Evolutionary conservation across 1,140 invertebrate genomes (phyloP).

Genomic region (Euura lappo): DNA sequence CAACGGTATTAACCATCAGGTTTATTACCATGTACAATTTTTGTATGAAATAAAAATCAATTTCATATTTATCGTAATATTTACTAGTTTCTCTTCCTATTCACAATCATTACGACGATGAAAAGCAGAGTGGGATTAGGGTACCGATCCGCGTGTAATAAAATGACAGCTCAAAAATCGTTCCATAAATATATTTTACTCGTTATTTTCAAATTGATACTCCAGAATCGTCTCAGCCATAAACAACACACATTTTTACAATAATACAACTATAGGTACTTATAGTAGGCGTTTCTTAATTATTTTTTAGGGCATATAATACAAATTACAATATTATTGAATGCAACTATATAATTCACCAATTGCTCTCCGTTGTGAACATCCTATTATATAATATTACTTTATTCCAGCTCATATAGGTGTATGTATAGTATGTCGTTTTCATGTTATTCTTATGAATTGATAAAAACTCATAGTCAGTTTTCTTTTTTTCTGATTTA

Average conservation of each 20-base stretch:
- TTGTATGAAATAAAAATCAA: slow-evolving; percentile 7
- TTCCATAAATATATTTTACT: slow-evolving; percentile 7
- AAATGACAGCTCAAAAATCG: background rate
- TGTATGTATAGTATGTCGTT: no score
- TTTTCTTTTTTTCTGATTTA: no score
- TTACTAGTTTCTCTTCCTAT: no score
- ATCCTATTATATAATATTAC: no score
- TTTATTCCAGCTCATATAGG: no score
- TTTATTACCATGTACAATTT: background rate
- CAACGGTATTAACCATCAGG: background rate
- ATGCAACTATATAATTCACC: no score
- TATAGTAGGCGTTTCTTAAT: background rate
- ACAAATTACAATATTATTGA: background rate
- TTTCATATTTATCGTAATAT: background rate
- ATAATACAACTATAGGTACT: background rate
- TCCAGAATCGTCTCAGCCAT: background rate
- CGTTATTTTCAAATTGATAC: background rate
- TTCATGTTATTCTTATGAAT: no score
- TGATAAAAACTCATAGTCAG: no score
- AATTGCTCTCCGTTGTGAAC: no score
- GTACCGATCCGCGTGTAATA: background rate
- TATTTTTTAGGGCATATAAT: background rate
- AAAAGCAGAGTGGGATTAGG: background rate
- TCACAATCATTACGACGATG: no score
- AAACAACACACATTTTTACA: background rate